Evolutionary conservation across 1,140 invertebrate genomes (phyloP), one percentile per base, ranked within the genome.

Genomic region (Drosophila nannoptera): DNA sequence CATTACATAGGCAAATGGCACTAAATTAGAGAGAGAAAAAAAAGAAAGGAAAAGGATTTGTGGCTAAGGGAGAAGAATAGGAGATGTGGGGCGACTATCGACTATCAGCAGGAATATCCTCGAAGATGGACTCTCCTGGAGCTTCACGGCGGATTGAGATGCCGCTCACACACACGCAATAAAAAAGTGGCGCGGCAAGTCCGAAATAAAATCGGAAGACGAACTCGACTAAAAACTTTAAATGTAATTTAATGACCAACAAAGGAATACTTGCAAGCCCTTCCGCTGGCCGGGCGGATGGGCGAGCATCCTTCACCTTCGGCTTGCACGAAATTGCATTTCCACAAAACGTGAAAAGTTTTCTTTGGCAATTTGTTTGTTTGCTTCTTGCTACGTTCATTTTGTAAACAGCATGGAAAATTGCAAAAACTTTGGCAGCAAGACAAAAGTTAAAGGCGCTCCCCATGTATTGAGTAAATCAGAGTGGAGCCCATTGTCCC

Each of bases 321-420:
- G 52, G 62, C 55, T 61, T 74, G 73, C 55, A 73, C 62, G 40
- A 76, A 83, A 84, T 77, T 84, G 81, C 81, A 84, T 77, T 80
- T 74, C 35, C 50, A 61, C 22, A 68, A 69, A 77, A 77, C 73
- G 73, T 80, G 74, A 60, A 80, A 84, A 86, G 80, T 84, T 84
- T 83, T 84, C 62, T 67, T 73, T 80, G 36, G 77, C 80, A 84
- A 86, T 84, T 84, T 86, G 69, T 80, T 86, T 84, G 78, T 84
- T 84, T 83, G 69, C 80, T 70, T 74, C 69, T 86, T 84, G 77
- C 69, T 80, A 45, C 69, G 56, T 73, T 70, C 76, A 80, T 86
- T 84, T 68, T 74, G 80, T 74, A 84, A 86, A 86, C 81, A 84
- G 73, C 73, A 74, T 80, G 76, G 76, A 83, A 83, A 80, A 84